Base-by-base conservation (phyloP, 2,797 vertebrate genomes). In the Tangara arthus region DNA sequence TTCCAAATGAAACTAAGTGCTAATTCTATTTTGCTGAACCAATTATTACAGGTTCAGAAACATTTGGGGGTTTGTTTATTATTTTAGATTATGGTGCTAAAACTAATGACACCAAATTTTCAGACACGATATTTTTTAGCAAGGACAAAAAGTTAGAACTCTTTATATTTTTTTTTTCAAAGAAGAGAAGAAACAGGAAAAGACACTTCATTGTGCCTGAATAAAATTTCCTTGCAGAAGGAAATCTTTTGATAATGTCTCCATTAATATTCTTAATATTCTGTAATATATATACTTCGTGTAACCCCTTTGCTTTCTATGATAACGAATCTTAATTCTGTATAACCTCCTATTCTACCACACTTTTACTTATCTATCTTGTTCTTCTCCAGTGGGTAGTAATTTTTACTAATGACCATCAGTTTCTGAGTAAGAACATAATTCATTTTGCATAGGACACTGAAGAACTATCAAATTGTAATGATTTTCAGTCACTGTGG, bases 351-450 rank as follows among this genome's bases (percentile, higher is more conserved):
- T 93, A 86, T 78, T 44, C 55, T 68, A 65, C 13, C 34, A 39
- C 28, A 32, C 20, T 93, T 94, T 52, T 61, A 32, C 61, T 73
- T 83, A 49, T 60, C 49, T 60, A 20, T 69, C 59, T 73, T 57
- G 22, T 55, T 76, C 56, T 92, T 84, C 83, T 92, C 46, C n/a
- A 73, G 21, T 64, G 60, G 10, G 22, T 70, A 82, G 70, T 60
- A 85, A 65, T 86, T 94, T 93, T 82, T 95, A 71, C 52, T 93
- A 93, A 95, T 85, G 86, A 75, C 37, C n/a, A 71, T 82, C 56
- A 70, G 52, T 80, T 95, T 77, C 12, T 3, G 64, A 71, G 30
- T 56, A 79, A 82, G 56, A 94, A 56, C 35, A 89, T 80, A 6
- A 73, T 73, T 94, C 71, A 89, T 90, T 94, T 94, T 95, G 42